phyloP scores from a whole-genome alignment of 2,113 vertebrate species.

The Tetrao urogallus region DNA sequence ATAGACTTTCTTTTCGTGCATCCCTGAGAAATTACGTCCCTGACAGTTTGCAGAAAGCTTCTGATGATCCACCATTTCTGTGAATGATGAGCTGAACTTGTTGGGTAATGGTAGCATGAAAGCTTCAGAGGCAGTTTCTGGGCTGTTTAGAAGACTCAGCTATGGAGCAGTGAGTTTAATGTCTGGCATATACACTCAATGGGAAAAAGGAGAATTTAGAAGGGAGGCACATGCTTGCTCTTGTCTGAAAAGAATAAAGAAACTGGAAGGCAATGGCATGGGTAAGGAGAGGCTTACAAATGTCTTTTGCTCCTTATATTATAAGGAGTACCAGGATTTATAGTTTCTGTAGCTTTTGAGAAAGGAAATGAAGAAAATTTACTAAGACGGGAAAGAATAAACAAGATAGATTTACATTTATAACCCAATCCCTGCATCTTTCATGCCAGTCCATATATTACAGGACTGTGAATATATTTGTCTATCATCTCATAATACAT shows the following conservation, averaged over 20 bases:
- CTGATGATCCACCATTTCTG: background rate
- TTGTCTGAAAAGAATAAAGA: background rate
- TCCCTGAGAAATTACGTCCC: background rate
- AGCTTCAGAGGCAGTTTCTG: background rate
- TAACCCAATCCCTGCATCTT: background rate
- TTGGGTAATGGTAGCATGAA: background rate
- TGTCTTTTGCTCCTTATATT: background rate
- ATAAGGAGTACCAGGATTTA: background rate
- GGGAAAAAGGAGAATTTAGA: background rate
- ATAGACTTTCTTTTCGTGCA: background rate
- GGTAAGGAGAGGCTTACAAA: background rate
- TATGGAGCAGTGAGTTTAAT: background rate
- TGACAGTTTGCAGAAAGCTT: background rate
- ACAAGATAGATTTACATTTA: background rate
- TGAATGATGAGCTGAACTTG: background rate
- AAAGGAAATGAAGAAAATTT: background rate
- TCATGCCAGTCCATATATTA: background rate
- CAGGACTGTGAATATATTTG: background rate
- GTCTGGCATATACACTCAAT: background rate
- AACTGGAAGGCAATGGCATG: background rate
- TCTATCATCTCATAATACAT: background rate
- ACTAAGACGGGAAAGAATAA: background rate
- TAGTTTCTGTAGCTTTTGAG: background rate
- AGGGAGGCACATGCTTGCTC: accelerated
- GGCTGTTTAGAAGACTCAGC: background rate